These are phyloP conservation scores for Calameuta filiformis DNA, from an alignment of 2,888 invertebrate genomes.

Conservation along the genomic window DNA sequence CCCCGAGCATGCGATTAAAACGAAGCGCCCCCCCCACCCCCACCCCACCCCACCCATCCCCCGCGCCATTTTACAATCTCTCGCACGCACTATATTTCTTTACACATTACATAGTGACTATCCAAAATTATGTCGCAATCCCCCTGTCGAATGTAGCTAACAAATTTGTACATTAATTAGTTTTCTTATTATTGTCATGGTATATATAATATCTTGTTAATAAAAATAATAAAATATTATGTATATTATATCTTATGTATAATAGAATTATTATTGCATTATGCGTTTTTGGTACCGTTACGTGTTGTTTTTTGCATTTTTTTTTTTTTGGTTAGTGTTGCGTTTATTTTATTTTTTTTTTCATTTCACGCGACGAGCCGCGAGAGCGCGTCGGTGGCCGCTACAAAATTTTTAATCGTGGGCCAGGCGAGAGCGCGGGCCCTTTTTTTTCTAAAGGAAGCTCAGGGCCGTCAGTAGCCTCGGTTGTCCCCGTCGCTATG, in stretches of 20 bases:
- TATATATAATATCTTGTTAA: slow-evolving; percentile 62
- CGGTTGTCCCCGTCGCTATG: background rate
- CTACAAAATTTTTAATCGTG: slow-evolving; percentile 7
- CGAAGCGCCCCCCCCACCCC: background rate
- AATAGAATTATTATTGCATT: slow-evolving; percentile 65
- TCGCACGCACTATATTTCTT: background rate
- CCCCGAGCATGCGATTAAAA: slow-evolving; percentile 15
- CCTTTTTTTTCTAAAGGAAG: slow-evolving; percentile 4
- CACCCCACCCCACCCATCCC: too few relatives aligned
- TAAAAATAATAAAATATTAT: slow-evolving; percentile 67
- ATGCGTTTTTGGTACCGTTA: slow-evolving; percentile 67
- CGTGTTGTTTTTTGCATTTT: slow-evolving; percentile 33
- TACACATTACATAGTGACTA: background rate
- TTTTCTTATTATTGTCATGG: slow-evolving; percentile 65
- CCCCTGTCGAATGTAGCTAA: slow-evolving; percentile 59
- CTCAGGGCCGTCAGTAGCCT: background rate
- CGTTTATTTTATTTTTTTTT: slow-evolving; percentile 17
- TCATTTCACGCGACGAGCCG: slow-evolving; percentile 6
- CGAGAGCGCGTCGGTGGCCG: background rate
- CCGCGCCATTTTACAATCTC: background rate
- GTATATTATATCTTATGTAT: slow-evolving; percentile 61
- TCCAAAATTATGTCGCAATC: slow-evolving; percentile 14
- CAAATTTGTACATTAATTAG: slow-evolving; percentile 67
- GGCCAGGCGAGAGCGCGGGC: slow-evolving; percentile 2
- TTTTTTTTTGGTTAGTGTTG: slow-evolving; percentile 29